Conservation (phyloP, 2,888 invertebrate species). For the Stegophylla sp. region DNA sequence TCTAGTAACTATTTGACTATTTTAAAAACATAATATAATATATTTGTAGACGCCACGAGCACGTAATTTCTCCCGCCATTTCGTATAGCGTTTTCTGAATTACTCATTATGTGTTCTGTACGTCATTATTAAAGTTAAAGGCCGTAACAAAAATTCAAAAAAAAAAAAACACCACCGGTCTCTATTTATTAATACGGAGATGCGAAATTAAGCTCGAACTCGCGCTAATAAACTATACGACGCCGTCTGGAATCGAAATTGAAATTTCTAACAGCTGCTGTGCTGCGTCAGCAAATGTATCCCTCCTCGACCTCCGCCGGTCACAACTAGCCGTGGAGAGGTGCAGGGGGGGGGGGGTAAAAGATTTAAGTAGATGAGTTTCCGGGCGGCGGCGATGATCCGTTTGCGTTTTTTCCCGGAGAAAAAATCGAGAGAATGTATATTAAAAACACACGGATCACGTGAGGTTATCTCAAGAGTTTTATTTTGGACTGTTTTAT, state of each 20-base stretch:
- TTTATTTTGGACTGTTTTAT: too few relatives aligned
- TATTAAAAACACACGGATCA: conserved; percentile 5
- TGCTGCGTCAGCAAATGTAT: too few relatives aligned
- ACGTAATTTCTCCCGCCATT: neutral
- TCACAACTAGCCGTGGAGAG: too few relatives aligned
- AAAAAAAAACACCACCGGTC: neutral
- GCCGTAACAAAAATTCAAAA: conserved; percentile 20
- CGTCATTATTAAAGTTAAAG: neutral
- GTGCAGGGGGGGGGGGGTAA: too few relatives aligned
- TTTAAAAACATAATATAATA: too few relatives aligned
- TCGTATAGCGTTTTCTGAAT: neutral
- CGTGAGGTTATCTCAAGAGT: too few relatives aligned
- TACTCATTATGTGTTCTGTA: neutral
- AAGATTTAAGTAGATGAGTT: too few relatives aligned
- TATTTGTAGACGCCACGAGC: too few relatives aligned
- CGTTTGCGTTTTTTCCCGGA: too few relatives aligned
- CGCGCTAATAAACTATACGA: conserved; percentile 9
- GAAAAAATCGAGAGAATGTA: neutral
- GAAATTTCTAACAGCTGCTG: conserved; percentile 28
- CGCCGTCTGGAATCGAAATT: conserved; percentile 27
- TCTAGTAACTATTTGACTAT: too few relatives aligned
- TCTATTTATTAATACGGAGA: conserved; percentile 1
- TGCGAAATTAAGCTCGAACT: conserved; percentile 6
- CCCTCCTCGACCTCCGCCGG: too few relatives aligned
- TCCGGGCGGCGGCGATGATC: too few relatives aligned